phyloP scores from a whole-genome alignment of 1,140 invertebrate species.

The Cotesia typhae region DNA sequence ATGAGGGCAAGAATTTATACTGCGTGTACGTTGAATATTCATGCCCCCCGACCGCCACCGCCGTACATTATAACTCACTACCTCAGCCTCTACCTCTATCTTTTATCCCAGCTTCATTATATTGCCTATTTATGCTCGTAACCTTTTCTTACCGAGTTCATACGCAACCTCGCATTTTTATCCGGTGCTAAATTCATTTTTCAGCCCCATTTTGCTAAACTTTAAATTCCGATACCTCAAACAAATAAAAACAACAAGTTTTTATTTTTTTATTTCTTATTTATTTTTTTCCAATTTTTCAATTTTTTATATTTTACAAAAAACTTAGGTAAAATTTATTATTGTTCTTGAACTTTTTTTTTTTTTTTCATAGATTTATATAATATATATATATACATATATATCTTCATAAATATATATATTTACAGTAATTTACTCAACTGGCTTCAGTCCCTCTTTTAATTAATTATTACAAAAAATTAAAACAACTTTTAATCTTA shows the following conservation, averaged over 20 bases:
- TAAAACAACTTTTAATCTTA: neutral
- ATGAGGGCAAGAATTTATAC: slow-evolving; percentile 42
- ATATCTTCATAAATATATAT: neutral
- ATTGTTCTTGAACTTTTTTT: too few relatives aligned
- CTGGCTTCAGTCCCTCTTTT: neutral
- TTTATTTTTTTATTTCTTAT: too few relatives aligned
- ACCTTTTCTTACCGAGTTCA: slow-evolving; percentile 41
- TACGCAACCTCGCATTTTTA: slow-evolving; percentile 39
- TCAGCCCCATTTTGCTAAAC: too few relatives aligned
- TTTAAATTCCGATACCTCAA: too few relatives aligned
- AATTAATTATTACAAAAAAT: neutral
- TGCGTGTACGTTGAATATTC: slow-evolving; percentile 47
- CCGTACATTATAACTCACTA: slow-evolving; percentile 40
- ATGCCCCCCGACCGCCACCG: slow-evolving; percentile 29
- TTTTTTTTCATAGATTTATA: too few relatives aligned
- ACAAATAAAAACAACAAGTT: too few relatives aligned
- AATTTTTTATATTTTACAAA: too few relatives aligned
- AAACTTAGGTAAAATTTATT: too few relatives aligned
- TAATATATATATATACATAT: too few relatives aligned
- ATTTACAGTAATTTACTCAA: slow-evolving; percentile 22
- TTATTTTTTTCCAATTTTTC: too few relatives aligned
- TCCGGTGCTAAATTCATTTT: slow-evolving; percentile 15
- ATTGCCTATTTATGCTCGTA: slow-evolving; percentile 46
- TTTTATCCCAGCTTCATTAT: slow-evolving; percentile 41
- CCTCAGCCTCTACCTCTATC: slow-evolving; percentile 32